Conservation (phyloP, 2,888 invertebrate genomes). For the Dynastes hyllus region DNA sequence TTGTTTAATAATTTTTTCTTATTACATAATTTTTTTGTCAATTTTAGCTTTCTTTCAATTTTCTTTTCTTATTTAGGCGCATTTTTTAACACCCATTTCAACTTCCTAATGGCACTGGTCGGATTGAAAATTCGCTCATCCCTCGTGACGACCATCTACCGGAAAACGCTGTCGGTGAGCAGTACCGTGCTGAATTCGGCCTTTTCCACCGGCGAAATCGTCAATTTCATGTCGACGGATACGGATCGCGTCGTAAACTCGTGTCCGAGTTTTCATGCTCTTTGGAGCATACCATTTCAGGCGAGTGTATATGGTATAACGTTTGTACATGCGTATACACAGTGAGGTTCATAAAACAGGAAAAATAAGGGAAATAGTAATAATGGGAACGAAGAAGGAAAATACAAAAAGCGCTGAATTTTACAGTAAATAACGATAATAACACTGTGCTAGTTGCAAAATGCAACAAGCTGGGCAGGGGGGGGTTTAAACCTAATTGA, state of each 20-base stretch:
- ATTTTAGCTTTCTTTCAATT: neutral
- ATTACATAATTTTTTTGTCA: no score
- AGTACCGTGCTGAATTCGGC: slow-evolving; percentile 66
- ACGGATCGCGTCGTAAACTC: slow-evolving; percentile 96
- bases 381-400: no score
- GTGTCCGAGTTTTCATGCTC: slow-evolving; percentile 95
- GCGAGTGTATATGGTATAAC: slow-evolving; percentile 67
- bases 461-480: no score
- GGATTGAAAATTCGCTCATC: slow-evolving; percentile 91
- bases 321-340: no score
- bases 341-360: no score
- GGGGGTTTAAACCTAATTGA: no score
- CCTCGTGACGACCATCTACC: slow-evolving; percentile 87
- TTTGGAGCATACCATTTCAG: slow-evolving; percentile 97
- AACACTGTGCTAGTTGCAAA: no score
- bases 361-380: no score
- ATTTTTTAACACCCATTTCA: slow-evolving; percentile 90
- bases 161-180: slow-evolving; percentile 76
- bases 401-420: no score
- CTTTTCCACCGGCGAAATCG: slow-evolving; percentile 87
- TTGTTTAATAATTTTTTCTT: no score
- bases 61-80: slow-evolving; percentile 74
- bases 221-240: slow-evolving; percentile 98
- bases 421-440: no score
- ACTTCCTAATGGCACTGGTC: slow-evolving; percentile 88